phyloP scores from a whole-genome alignment of 2,797 vertebrate species.

The Scarus forsteni region DNA sequence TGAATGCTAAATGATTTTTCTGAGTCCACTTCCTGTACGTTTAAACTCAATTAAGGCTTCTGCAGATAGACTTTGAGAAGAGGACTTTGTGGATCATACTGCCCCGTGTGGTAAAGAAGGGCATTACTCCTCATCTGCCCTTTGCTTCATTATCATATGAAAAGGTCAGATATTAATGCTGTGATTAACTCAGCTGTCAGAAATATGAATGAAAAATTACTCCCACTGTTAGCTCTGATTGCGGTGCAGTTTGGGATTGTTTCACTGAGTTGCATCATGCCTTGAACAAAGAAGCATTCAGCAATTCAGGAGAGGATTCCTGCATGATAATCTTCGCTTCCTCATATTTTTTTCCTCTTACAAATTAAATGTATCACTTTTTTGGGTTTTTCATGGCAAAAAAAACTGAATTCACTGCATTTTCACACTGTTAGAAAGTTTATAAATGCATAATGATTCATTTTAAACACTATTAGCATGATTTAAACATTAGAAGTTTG shows the following conservation, averaged over 20 bases:
- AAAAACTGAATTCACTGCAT: too few species aligned
- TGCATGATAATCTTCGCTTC: constrained; percentile 9
- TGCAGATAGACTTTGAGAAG: constrained; percentile 55
- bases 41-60: constrained; percentile 62
- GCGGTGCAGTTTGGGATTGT: constrained; percentile 6
- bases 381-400: too few species aligned
- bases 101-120: constrained; percentile 76
- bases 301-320: background rate
- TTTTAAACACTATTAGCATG: background rate
- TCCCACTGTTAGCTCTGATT: background rate
- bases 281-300: background rate
- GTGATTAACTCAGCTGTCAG: constrained; percentile 18
- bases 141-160: constrained; percentile 65
- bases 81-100: constrained; percentile 87
- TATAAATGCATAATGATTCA: background rate
- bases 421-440: constrained; percentile 8
- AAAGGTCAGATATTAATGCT: constrained; percentile 32
- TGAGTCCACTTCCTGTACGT: constrained; percentile 17
- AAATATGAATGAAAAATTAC: background rate
- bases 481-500: background rate
- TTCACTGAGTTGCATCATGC: constrained; percentile 1
- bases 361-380: too few species aligned
- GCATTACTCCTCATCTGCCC: constrained; percentile 48
- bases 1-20: constrained; percentile 49
- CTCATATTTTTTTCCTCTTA: background rate